A percentile compares a stretch with the other conserved stretches of the same genome.
phyloP scores from a whole-genome alignment of 2,113 vertebrate species.

The Ivindomyrus marchei region DNA sequence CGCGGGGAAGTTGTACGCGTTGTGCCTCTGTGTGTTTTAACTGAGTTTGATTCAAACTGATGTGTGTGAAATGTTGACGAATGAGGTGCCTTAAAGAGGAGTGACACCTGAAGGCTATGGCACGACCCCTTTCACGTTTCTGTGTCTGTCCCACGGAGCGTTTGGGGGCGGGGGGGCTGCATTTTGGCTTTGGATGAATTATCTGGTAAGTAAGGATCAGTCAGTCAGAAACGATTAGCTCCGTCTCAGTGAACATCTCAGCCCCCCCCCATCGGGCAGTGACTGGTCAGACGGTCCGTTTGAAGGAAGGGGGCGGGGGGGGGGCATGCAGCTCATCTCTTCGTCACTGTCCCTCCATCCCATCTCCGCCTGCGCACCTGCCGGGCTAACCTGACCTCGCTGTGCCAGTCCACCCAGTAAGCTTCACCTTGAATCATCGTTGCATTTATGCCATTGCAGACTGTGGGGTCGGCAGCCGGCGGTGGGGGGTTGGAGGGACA shows the following conservation, averaged over 20 bases:
- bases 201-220: neutral
- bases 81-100: slow-evolving; percentile 5
- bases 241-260: neutral
- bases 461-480: neutral
- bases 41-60: neutral
- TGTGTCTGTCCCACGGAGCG: neutral
- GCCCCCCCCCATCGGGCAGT: neutral
- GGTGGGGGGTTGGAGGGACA: neutral
- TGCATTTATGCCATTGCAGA: neutral
- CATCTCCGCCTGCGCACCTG: neutral
- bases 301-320: neutral
- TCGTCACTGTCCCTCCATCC: neutral
- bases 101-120: neutral
- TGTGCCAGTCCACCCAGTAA: neutral
- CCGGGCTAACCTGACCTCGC: neutral
- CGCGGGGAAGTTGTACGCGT: neutral
- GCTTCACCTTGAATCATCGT: neutral
- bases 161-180: neutral
- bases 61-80: neutral
- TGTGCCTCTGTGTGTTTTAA: neutral
- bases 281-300: slow-evolving; percentile 1
- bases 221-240: slow-evolving; percentile 13
- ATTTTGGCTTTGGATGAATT: neutral
- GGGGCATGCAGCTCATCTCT: neutral
- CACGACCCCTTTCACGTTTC: neutral